These are phyloP conservation scores for Adela reaumurella DNA, from an alignment of 2,888 invertebrate genomes.

Conservation along the genomic window DNA sequence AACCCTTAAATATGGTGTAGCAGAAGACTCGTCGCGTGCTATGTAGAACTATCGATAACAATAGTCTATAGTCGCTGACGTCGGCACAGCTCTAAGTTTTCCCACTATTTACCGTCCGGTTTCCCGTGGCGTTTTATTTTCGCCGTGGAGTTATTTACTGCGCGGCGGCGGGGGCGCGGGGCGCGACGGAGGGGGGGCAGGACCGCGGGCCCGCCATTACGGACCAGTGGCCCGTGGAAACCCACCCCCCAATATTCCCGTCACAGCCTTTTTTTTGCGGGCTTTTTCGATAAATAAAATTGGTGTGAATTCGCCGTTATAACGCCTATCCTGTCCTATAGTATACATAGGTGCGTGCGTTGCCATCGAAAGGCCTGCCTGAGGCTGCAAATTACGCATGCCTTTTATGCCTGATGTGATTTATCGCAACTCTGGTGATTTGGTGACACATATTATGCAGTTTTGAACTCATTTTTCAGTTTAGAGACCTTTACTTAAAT, in stretches of 20 bases:
- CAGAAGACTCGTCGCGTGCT: too few relatives aligned
- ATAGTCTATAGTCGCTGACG: not conserved
- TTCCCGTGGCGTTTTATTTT: not conserved
- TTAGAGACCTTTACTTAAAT: too few relatives aligned
- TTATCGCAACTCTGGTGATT: not conserved
- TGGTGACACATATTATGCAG: not conserved
- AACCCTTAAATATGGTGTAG: too few relatives aligned
- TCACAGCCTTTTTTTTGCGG: not conserved
- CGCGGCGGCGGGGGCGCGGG: not conserved
- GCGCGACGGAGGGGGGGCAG: not conserved
- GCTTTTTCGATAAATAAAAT: not conserved
- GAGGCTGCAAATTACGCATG: not conserved
- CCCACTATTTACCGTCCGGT: not conserved
- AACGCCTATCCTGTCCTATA: not conserved
- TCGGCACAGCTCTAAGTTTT: not conserved
- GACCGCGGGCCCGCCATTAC: not conserved
- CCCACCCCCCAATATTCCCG: not conserved
- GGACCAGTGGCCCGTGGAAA: not conserved
- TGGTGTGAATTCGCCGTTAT: not conserved
- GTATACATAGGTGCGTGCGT: not conserved
- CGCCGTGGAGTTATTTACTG: not conserved
- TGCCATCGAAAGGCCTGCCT: not conserved
- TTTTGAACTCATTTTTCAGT: too few relatives aligned
- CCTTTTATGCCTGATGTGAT: not conserved
- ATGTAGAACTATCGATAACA: not conserved